A percentile compares a stretch with the other conserved stretches of the same genome.
Evolutionary conservation across 2,888 invertebrate genomes (phyloP).

Genomic region (Lycia hirtaria): DNA sequence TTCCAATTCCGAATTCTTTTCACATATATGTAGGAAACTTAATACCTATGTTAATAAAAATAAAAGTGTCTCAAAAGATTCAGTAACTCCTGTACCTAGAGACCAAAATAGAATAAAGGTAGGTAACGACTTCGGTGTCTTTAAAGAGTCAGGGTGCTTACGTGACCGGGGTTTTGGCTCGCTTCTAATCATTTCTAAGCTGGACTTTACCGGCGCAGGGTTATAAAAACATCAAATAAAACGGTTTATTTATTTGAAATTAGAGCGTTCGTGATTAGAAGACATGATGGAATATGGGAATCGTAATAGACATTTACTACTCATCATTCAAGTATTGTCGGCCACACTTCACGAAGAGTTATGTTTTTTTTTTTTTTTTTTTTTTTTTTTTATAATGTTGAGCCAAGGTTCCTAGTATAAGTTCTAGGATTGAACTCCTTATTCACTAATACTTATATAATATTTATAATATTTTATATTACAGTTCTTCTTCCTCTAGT

Average conservation of each 20-base stretch:
- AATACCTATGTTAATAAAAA: slow-evolving; percentile 14
- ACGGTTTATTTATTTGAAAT: slow-evolving; percentile 35
- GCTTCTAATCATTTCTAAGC: slow-evolving; percentile 35
- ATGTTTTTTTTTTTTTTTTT: too few relatives aligned
- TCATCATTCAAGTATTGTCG: too few relatives aligned
- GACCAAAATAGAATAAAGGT: slow-evolving; percentile 29
- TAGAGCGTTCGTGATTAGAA: slow-evolving; percentile 22
- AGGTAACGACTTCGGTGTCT: slow-evolving; percentile 37
- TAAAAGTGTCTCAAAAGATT: slow-evolving; percentile 37
- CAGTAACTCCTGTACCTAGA: slow-evolving; percentile 16
- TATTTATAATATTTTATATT: too few relatives aligned
- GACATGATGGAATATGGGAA: slow-evolving; percentile 17
- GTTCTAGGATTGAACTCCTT: too few relatives aligned
- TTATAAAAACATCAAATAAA: slow-evolving; percentile 42
- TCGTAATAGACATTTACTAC: too few relatives aligned
- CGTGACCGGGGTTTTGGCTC: slow-evolving; percentile 41
- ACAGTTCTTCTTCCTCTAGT: too few relatives aligned
- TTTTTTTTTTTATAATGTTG: too few relatives aligned
- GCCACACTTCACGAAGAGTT: too few relatives aligned
- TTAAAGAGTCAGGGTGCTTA: slow-evolving; percentile 41
- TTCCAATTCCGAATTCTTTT: slow-evolving; percentile 15
- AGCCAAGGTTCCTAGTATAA: too few relatives aligned
- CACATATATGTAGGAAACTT: slow-evolving; percentile 14
- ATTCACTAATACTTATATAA: too few relatives aligned
- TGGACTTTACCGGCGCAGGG: slow-evolving; percentile 29